Conservation (phyloP, 1,140 invertebrate genomes). For the Drosophila funebris region DNA sequence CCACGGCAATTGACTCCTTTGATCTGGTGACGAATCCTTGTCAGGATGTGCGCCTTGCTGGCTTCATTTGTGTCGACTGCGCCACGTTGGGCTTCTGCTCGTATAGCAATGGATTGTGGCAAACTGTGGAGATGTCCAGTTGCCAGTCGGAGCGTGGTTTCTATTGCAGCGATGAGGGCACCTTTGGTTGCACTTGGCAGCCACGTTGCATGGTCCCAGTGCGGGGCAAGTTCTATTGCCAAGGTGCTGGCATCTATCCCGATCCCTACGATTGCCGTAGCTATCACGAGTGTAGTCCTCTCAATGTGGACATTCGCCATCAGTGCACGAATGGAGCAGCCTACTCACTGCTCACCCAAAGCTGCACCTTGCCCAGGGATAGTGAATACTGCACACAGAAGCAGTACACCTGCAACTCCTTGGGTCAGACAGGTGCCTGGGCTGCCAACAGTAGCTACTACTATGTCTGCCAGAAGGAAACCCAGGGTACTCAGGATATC, state of each 20-base stretch:
- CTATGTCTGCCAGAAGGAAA: conserved; percentile 70
- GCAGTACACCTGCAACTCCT: conserved; percentile 60
- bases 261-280: conserved; percentile 81
- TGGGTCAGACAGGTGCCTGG: conserved; percentile 67
- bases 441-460: conserved; percentile 63
- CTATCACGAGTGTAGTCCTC: conserved; percentile 77
- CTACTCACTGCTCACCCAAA: conserved; percentile 49
- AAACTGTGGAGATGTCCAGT: conserved; percentile 47
- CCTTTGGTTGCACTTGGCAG: conserved; percentile 64
- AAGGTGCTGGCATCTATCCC: conserved; percentile 70
- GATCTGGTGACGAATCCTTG: conserved; percentile 57
- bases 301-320: conserved; percentile 44
- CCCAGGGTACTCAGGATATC: background rate
- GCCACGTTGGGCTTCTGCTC: conserved; percentile 61
- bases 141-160: conserved; percentile 59
- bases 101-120: conserved; percentile 49
- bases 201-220: conserved; percentile 51
- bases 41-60: conserved; percentile 48
- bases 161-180: conserved; percentile 70
- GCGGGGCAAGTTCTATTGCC: conserved; percentile 68
- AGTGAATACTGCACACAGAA: conserved; percentile 47
- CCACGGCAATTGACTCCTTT: conserved; percentile 23
- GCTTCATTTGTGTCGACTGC: conserved; percentile 72
- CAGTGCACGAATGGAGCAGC: conserved; percentile 61
- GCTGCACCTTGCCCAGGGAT: conserved; percentile 52